These are phyloP conservation scores for Microlaimidae sp. DNA, from an alignment of 2,888 invertebrate species.

Conservation along the genomic window DNA sequence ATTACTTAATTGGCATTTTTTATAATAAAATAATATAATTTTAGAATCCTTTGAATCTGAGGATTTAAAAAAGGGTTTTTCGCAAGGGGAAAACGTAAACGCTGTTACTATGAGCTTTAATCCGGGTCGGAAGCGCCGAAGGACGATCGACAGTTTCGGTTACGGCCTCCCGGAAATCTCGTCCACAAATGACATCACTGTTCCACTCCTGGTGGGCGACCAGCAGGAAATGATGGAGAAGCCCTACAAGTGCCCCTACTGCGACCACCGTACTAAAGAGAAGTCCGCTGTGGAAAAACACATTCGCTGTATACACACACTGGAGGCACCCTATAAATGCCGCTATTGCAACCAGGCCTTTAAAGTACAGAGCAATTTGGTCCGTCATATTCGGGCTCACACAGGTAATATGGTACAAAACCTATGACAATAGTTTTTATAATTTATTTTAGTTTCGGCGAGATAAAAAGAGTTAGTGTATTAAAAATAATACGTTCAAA, in stretches of 20 bases:
- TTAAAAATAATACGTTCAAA: not conserved
- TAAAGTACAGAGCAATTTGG: slow-evolving; percentile 27
- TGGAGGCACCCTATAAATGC: slow-evolving; percentile 25
- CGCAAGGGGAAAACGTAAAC: not conserved
- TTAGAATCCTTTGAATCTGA: no score
- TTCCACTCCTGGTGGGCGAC: slow-evolving; percentile 19
- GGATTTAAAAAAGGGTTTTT: no score
- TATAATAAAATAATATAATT: no score
- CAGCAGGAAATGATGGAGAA: slow-evolving; percentile 21
- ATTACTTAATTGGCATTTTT: no score
- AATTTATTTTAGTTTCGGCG: no score
- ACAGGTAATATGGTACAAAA: no score
- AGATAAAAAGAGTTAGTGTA: not conserved
- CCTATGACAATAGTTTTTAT: not conserved
- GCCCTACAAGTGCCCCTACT: slow-evolving; percentile 25
- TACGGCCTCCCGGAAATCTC: slow-evolving; percentile 19
- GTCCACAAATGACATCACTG: slow-evolving; percentile 15
- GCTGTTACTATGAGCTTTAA: slow-evolving; percentile 10
- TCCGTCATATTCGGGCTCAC: slow-evolving; percentile 24
- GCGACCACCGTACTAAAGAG: slow-evolving; percentile 23
- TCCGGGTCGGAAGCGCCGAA: slow-evolving; percentile 3
- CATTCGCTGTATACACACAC: slow-evolving; percentile 25
- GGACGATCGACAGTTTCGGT: slow-evolving; percentile 15
- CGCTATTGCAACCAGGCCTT: slow-evolving; percentile 20
- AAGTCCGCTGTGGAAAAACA: slow-evolving; percentile 24